phyloP scores from a whole-genome alignment of 2,888 invertebrate genomes.

The Saturnia pavonia region DNA sequence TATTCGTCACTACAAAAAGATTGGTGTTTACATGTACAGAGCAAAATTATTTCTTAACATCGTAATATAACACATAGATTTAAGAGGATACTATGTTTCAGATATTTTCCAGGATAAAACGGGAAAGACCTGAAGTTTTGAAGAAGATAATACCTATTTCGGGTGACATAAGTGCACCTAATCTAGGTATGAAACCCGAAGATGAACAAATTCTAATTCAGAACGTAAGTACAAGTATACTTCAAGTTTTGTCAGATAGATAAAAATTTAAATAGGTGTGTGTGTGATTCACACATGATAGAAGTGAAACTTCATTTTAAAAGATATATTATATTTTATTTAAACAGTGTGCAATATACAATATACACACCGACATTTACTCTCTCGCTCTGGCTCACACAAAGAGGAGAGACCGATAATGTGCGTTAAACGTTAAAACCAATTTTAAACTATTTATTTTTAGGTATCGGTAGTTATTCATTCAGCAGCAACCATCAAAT shows the following conservation, averaged over 20 bases:
- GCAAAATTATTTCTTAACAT: neutral
- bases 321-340: no score
- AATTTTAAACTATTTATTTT: conserved; percentile 24
- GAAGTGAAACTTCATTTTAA: no score
- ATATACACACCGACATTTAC: no score
- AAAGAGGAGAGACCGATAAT: no score
- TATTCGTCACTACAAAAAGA: no score
- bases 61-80: neutral
- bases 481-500: conserved; percentile 44
- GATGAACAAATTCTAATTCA: conserved; percentile 63
- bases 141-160: conserved; percentile 86
- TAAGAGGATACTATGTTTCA: conserved; percentile 49
- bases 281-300: no score
- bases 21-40: neutral
- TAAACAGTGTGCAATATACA: no score
- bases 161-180: conserved; percentile 88
- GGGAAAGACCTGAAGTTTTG: conserved; percentile 83
- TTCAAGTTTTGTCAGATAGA: no score
- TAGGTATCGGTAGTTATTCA: conserved; percentile 65
- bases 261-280: no score
- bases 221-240: conserved; percentile 32
- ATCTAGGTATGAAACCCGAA: conserved; percentile 86
- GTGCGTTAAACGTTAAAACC: no score
- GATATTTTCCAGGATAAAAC: conserved; percentile 86
- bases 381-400: no score